A percentile compares a stretch with the other conserved stretches of the same genome.
Evolutionary conservation across 2,888 invertebrate genomes (phyloP).

Genomic region (Iphiclides podalirius): DNA sequence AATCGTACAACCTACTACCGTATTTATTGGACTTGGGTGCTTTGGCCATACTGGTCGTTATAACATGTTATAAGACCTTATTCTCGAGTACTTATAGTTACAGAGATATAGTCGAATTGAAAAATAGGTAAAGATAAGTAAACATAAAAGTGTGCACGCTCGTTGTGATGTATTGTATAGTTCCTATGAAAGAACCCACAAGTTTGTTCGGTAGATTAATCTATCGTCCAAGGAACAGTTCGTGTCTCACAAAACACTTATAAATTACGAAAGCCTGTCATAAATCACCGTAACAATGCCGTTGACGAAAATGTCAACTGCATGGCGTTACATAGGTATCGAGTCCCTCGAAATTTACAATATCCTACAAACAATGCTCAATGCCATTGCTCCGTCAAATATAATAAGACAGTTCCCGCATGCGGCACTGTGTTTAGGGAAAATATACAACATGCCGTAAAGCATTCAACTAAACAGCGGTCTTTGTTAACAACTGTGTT

Average conservation of each 20-base stretch:
- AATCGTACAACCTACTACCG: slow-evolving; percentile 66
- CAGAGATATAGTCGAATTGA: slow-evolving; percentile 13
- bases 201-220: slow-evolving; percentile 14
- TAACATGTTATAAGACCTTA: slow-evolving; percentile 30
- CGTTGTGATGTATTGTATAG: too few relatives aligned
- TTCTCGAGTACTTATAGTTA: slow-evolving; percentile 15
- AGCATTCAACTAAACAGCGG: slow-evolving; percentile 50
- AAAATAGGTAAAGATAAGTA: slow-evolving; percentile 7
- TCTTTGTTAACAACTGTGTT: slow-evolving; percentile 53
- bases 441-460: slow-evolving; percentile 59
- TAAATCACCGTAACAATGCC: slow-evolving; percentile 65
- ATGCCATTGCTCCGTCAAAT: slow-evolving; percentile 43
- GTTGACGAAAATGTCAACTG: slow-evolving; percentile 51
- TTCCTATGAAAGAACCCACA: too few relatives aligned
- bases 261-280: slow-evolving; percentile 43
- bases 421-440: slow-evolving; percentile 44
- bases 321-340: too few relatives aligned
- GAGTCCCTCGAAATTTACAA: slow-evolving; percentile 46
- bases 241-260: slow-evolving; percentile 33
- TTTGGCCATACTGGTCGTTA: slow-evolving; percentile 69
- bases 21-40: slow-evolving; percentile 67
- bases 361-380: slow-evolving; percentile 48
- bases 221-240: slow-evolving; percentile 32
- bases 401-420: slow-evolving; percentile 49
- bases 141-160: slow-evolving; percentile 18